Evolutionary conservation across 2,888 invertebrate genomes (phyloP).

Genomic region (Empis stercorea): DNA sequence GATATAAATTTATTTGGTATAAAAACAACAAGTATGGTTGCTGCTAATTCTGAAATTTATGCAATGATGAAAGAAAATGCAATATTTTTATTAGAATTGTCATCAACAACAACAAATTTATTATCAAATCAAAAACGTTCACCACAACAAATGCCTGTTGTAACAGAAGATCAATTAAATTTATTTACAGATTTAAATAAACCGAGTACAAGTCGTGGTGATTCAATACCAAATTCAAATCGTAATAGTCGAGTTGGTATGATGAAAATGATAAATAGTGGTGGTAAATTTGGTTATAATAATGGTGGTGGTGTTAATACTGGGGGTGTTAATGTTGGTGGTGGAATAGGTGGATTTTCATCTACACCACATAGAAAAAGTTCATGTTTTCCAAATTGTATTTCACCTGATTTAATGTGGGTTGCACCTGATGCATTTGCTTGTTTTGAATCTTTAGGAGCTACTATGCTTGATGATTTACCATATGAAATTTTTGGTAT

Average conservation of each 20-base stretch:
- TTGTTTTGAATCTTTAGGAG: conserved; percentile 33
- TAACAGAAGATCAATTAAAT: conserved; percentile 31
- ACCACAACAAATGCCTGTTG: conserved; percentile 34
- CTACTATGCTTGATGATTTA: conserved; percentile 28
- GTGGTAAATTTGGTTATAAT: conserved; percentile 15
- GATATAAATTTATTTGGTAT: conserved; percentile 37
- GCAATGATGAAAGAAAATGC: conserved; percentile 83
- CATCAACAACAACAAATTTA: conserved; percentile 44
- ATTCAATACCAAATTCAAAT: conserved; percentile 19
- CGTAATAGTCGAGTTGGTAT: conserved; percentile 29
- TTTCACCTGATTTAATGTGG: conserved; percentile 34
- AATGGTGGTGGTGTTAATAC: too few relatives aligned
- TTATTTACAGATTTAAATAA: conserved; percentile 29
- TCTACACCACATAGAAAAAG: conserved; percentile 29
- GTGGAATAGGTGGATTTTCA: conserved; percentile 9
- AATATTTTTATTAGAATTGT: conserved; percentile 79
- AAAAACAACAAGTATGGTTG: conserved; percentile 26
- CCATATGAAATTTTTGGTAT: conserved; percentile 36
- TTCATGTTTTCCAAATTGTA: conserved; percentile 23
- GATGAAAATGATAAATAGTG: conserved; percentile 22
- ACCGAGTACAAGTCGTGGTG: conserved; percentile 34
- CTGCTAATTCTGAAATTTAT: conserved; percentile 35
- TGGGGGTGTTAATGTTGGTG: too few relatives aligned
- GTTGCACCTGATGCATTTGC: conserved; percentile 34
- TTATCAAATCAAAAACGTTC: conserved; percentile 22